Conservation (phyloP, 2,113 vertebrate genomes). For the Entelurus aequoreus region DNA sequence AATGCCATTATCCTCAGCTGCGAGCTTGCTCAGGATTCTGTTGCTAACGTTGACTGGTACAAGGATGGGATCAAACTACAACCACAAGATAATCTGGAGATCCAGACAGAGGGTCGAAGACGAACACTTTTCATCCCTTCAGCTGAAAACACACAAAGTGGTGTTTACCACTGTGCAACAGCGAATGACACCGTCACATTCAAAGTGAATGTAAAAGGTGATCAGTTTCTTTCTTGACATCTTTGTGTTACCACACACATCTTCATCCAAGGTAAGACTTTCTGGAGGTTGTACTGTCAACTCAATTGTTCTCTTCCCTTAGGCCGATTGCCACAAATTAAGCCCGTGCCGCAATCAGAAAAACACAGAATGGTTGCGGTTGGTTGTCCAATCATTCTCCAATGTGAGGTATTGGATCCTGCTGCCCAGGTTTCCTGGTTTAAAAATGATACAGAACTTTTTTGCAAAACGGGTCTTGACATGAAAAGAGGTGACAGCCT, state of each 20-base stretch:
- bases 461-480: constrained; percentile 68
- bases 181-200: constrained; percentile 65
- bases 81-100: constrained; percentile 47
- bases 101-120: constrained; percentile 55
- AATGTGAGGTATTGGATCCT: constrained; percentile 75
- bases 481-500: constrained; percentile 75
- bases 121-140: constrained; percentile 59
- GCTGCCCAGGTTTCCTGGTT: constrained; percentile 80
- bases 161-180: constrained; percentile 70
- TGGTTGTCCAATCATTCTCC: constrained; percentile 74
- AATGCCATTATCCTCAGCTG: constrained; percentile 63
- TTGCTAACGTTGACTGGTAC: constrained; percentile 64
- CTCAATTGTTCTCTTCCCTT: constrained; percentile 41
- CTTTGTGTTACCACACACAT: constrained; percentile 3
- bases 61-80: constrained; percentile 65
- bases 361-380: constrained; percentile 54
- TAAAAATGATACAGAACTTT: constrained; percentile 84
- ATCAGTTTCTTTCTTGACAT: constrained; percentile 35
- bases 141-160: constrained; percentile 58
- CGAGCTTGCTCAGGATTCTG: constrained; percentile 60
- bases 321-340: constrained; percentile 65
- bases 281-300: constrained; percentile 10
- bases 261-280: constrained; percentile 11
- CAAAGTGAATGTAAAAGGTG: constrained; percentile 73
- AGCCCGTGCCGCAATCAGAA: constrained; percentile 60